Conservation (phyloP, 1,140 invertebrate genomes). For the Caerostris extrusa region DNA sequence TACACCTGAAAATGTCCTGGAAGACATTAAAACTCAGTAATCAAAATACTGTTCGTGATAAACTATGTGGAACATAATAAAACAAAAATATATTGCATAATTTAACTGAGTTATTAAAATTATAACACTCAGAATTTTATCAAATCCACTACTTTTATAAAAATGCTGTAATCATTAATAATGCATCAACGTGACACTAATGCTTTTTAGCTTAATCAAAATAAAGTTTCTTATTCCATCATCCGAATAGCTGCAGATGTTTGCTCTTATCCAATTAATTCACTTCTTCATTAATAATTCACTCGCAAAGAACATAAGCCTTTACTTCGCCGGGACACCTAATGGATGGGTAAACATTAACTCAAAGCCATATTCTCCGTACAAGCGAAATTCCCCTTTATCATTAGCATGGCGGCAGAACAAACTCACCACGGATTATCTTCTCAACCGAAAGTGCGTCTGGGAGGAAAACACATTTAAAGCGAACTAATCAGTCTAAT, state of each 20-base stretch:
- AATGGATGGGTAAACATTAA: constrained; percentile 35
- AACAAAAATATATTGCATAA: too few species aligned
- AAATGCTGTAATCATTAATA: too few species aligned
- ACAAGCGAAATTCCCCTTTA: not conserved
- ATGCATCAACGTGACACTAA: too few species aligned
- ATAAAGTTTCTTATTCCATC: not conserved
- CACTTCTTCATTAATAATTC: not conserved
- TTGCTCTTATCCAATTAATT: not conserved
- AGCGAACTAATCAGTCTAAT: constrained; percentile 46
- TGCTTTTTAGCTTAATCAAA: too few species aligned
- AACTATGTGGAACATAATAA: too few species aligned
- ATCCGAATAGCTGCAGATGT: not conserved
- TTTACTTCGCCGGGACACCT: not conserved
- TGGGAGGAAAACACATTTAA: constrained; percentile 19
- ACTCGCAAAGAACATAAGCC: not conserved
- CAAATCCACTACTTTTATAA: too few species aligned
- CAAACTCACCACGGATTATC: not conserved
- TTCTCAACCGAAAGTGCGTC: not conserved
- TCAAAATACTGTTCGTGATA: too few species aligned
- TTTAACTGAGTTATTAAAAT: too few species aligned
- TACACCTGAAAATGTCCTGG: too few species aligned
- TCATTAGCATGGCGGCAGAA: not conserved
- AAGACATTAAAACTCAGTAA: too few species aligned
- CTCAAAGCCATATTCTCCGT: not conserved
- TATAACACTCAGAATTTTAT: too few species aligned